Evolutionary conservation across 2,888 invertebrate genomes (phyloP).

Genomic region (Drosophila austrosaltans): DNA sequence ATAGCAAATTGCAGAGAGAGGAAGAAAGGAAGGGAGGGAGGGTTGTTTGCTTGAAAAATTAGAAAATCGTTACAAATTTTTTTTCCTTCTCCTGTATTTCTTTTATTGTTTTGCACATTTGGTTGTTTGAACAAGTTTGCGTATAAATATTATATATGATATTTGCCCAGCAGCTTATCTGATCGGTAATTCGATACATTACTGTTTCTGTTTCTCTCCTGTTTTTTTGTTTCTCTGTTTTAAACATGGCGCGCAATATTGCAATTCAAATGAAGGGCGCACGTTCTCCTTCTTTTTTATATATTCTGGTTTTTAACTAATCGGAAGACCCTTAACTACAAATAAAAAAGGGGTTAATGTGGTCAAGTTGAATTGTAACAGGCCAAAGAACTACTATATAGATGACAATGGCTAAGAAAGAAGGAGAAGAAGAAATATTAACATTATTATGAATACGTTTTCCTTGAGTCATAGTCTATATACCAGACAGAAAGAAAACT

Average conservation of each 20-base stretch:
- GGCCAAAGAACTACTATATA: neutral
- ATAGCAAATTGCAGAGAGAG: neutral
- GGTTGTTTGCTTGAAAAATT: constrained; percentile 78
- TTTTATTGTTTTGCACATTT: constrained; percentile 71
- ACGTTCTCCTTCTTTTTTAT: neutral
- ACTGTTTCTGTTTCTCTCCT: constrained; percentile 20
- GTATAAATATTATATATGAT: constrained; percentile 76
- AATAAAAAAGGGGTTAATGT: constrained; percentile 3
- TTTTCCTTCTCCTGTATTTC: constrained; percentile 13
- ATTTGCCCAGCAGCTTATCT: constrained; percentile 83
- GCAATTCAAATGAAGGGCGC: constrained; percentile 9
- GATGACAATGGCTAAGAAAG: neutral
- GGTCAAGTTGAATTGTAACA: neutral
- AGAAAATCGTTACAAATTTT: constrained; percentile 82
- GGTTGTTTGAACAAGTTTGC: constrained; percentile 78
- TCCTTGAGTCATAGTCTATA: neutral
- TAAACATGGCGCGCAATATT: neutral
- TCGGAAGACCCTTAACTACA: constrained; percentile 8
- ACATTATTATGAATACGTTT: neutral
- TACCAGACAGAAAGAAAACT: no score
- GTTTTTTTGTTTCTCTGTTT: constrained; percentile 11
- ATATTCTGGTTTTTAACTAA: neutral
- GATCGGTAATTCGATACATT: constrained; percentile 81
- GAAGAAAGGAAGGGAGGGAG: constrained; percentile 28
- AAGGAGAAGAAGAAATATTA: neutral